These are phyloP conservation scores for Mormoops blainvillei DNA, from an alignment of 2,113 vertebrate genomes.

Conservation along the genomic window DNA sequence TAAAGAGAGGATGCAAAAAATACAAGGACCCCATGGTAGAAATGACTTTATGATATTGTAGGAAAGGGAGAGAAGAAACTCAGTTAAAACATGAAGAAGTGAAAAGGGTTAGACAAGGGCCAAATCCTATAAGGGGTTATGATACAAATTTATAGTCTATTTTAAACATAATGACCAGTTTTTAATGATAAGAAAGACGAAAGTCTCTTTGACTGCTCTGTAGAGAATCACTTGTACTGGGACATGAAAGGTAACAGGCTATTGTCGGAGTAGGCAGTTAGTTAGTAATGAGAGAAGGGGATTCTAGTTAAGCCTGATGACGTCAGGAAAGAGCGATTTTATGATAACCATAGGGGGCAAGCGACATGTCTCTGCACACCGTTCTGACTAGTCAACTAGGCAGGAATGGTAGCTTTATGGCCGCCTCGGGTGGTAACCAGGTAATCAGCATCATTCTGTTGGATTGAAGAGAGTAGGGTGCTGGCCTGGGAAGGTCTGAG, in stretches of 20 bases:
- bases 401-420: too few species aligned
- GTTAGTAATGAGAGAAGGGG: too few species aligned
- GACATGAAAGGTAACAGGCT: neutral
- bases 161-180: neutral
- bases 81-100: neutral
- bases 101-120: neutral
- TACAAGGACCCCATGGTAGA: neutral
- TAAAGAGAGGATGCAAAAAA: neutral
- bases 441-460: too few species aligned
- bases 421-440: too few species aligned
- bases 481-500: too few species aligned
- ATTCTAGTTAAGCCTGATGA: too few species aligned
- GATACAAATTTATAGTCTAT: neutral
- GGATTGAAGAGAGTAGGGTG: too few species aligned
- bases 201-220: neutral
- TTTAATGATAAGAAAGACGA: neutral
- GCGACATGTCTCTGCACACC: too few species aligned
- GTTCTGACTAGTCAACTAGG: too few species aligned
- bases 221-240: neutral
- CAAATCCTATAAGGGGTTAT: neutral
- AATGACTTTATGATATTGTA: neutral
- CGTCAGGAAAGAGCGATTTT: too few species aligned
- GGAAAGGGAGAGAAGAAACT: neutral
- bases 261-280: too few species aligned
- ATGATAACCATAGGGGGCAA: too few species aligned